These are phyloP conservation scores for Caranx ignobilis DNA, from an alignment of 2,113 vertebrate genomes.

Conservation along the genomic window DNA sequence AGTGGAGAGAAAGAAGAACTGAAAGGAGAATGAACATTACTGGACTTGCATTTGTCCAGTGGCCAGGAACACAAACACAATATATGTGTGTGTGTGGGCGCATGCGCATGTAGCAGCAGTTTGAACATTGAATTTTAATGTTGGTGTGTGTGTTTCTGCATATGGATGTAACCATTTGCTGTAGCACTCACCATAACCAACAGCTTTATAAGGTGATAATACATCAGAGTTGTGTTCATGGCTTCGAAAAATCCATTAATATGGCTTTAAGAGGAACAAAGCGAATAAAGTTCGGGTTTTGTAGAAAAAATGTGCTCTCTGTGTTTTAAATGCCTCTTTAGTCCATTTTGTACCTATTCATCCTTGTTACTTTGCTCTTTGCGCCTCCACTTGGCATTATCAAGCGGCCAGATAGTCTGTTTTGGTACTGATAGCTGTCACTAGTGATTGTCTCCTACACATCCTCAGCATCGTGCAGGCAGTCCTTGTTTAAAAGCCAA, in stretches of 20 bases:
- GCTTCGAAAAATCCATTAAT: conserved; percentile 3
- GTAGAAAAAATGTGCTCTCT: conserved; percentile 39
- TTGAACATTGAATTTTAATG: not conserved
- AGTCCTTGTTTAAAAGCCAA: conserved; percentile 77
- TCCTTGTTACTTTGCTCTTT: conserved; percentile 45
- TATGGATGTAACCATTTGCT: not conserved
- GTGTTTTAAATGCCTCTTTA: conserved; percentile 50
- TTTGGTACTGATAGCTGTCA: conserved; percentile 76
- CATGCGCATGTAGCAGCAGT: not conserved
- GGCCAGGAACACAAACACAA: not conserved
- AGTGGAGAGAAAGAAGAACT: conserved; percentile 8
- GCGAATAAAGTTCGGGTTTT: conserved; percentile 15
- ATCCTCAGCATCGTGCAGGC: conserved; percentile 45
- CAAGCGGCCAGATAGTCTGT: conserved; percentile 59
- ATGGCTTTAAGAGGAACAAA: not conserved
- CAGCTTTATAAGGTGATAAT: not conserved
- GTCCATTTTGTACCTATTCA: conserved; percentile 41
- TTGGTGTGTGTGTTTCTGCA: not conserved
- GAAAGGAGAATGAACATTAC: conserved; percentile 1
- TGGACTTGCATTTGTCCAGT: not conserved
- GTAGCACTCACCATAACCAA: not conserved
- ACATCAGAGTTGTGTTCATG: conserved; percentile 9
- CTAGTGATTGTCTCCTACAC: conserved; percentile 75
- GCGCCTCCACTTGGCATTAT: conserved; percentile 60
- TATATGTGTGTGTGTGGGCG: not conserved